Base-by-base conservation (phyloP, 1,140 invertebrate genomes). In the Bombus pascuorum region DNA sequence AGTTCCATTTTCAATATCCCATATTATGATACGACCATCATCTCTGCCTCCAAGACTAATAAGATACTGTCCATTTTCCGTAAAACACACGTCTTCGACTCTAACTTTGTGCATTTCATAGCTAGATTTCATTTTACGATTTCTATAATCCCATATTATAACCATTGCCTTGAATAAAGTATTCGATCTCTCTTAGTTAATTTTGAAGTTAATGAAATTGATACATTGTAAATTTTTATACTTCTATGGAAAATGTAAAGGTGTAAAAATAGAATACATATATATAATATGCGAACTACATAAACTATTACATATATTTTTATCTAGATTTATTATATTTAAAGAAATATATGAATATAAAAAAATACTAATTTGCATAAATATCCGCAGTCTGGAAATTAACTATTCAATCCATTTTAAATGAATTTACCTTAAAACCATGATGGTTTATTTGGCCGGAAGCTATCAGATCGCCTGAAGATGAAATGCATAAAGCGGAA, bases 371-470 rank as follows among this genome's bases (percentile, higher is more conserved):
- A n/a, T 62, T 62, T 62, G 12, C 28, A 62, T 12, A n/a, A 62
- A 62, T 62, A 62, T n/a, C 28, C 10, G 10, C 3, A 62, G 4
- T 53, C 5, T 53, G 18, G 47, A 22, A 53, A 53, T 53, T 22
- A 53, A 53, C 6, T 62, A 62, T n/a, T 13, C 12, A 13, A 28
- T 62, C 1, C 28, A 12, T n/a, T 10, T 6, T 12, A 84, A 59
- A 12, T 0, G 39, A 57, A 80, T 73, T 5, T 92, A 97, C 97
- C 95, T 98, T 98, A 93, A 98, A 99, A 12, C 98, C 98, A 93
- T 98, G 98, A 91, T 98, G 97, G 92, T 98, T 99, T 22, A 98
- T 96, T 94, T 99, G 98, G 0, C 98, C 98, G 18, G 98, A 98
- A 37, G 98, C 98, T 59, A 99, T 94, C 90, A 97, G 98, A 44